Evolutionary conservation across 2,888 invertebrate genomes (phyloP), one percentile per base, ranked within the genome.

Genomic region (Melinopterus prodromus): DNA sequence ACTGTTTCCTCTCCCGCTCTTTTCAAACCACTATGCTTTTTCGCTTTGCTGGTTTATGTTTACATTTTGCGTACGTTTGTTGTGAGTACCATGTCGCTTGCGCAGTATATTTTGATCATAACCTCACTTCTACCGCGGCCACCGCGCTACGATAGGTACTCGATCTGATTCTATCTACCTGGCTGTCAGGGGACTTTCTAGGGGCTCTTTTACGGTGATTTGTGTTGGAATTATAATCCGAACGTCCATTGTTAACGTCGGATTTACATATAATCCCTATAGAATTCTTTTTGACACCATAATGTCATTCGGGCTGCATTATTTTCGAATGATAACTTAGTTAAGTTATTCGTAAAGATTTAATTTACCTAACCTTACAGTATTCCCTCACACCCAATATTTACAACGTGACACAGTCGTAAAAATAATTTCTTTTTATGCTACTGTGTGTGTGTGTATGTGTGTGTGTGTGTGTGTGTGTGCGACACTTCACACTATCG

Each of bases 41-140:
- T n/a, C 16, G n/a, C 74, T 37, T 74, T 35, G 37, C 35, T 26
- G 36, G 35, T n/a, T 6, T 26, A 1, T 74, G 74, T 74, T 74
- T 74, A 74, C 74, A 37, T 74, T 74, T 74, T 74, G 35, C 74
- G 37, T 74, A 35, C n/a, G 35, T 74, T 14, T 35, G 74, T 74
- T 74, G 74, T 74, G 74, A 6, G 15, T 71, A 71, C 71, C 14
- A 16, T 26, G 37, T 36, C 15, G 74, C 36, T 26, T 80, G 82
- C 82, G 81, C 81, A 82, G 76, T 78, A 70, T 77, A 77, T 70
- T 81, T 77, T 71, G 77, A 77, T 81, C 74, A 74, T 74, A 74
- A 74, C 74, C 74, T 74, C 74, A 74, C 74, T 74, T 74, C 35
- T 16, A 71, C 35, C 35, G 36, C 37, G 16, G 16, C 16, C 37